phyloP scores from a whole-genome alignment of 2,888 invertebrate genomes.

The Philaethria dido region DNA sequence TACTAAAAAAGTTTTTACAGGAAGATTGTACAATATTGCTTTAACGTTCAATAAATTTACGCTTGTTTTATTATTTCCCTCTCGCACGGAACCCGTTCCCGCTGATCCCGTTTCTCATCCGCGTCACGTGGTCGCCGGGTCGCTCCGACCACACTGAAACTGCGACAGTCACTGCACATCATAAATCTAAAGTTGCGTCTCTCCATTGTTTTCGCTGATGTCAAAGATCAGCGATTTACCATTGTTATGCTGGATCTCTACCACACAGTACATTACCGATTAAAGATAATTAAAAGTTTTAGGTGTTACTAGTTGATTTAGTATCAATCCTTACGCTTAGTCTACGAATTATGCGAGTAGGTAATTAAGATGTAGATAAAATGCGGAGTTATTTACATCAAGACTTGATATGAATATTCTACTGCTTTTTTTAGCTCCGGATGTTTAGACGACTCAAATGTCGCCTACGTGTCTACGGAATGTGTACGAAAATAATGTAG shows the following conservation, averaged over 20 bases:
- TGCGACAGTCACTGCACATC: conserved; percentile 53
- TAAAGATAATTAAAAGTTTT: conserved; percentile 40
- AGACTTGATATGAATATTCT: conserved; percentile 4
- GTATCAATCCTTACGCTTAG: not conserved
- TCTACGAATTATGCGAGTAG: conserved; percentile 10
- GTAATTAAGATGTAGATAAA: conserved; percentile 17
- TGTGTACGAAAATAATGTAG: conserved; percentile 15
- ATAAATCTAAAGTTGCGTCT: conserved; percentile 60
- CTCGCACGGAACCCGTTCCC: conserved; percentile 31
- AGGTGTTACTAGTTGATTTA: conserved; percentile 22
- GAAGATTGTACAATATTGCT: conserved; percentile 5
- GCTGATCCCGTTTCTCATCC: conserved; percentile 32
- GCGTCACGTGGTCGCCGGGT: conserved; percentile 33
- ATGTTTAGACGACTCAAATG: conserved; percentile 8
- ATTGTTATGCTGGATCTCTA: conserved; percentile 63
- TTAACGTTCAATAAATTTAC: conserved; percentile 14
- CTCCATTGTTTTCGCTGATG: conserved; percentile 77
- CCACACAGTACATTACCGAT: conserved; percentile 48
- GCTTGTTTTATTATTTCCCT: conserved; percentile 21
- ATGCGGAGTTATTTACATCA: conserved; percentile 8
- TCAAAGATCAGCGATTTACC: conserved; percentile 82
- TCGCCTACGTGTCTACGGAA: conserved; percentile 23
- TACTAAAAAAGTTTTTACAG: not conserved
- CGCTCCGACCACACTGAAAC: conserved; percentile 47
- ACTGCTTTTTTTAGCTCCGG: conserved; percentile 5